These are phyloP conservation scores for Drosophila niveifrons DNA, from an alignment of 2,888 invertebrate species.

Conservation along the genomic window DNA sequence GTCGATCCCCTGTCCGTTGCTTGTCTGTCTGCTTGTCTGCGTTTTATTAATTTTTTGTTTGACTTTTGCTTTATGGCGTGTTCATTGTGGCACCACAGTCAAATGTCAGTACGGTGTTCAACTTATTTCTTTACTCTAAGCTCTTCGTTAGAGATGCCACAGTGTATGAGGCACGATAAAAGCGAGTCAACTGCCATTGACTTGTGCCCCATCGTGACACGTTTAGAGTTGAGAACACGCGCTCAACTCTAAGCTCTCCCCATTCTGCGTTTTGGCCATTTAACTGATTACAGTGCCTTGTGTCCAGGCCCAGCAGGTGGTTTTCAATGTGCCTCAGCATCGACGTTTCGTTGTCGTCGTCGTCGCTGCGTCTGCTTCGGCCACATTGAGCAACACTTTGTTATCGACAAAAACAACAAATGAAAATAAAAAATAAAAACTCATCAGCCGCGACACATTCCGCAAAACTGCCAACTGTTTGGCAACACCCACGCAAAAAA, in stretches of 20 bases:
- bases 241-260: constrained; percentile 9
- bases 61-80: constrained; percentile 81
- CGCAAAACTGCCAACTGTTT: constrained; percentile 44
- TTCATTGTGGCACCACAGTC: constrained; percentile 76
- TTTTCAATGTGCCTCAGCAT: constrained; percentile 63
- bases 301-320: constrained; percentile 81
- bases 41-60: constrained; percentile 81
- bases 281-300: constrained; percentile 78
- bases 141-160: constrained; percentile 17
- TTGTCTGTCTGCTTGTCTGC: constrained; percentile 31
- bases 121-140: constrained; percentile 8
- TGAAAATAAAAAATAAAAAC: constrained; percentile 4
- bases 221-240: neutral
- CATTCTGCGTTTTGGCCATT: constrained; percentile 47
- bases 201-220: constrained; percentile 19
- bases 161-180: neutral
- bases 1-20: constrained; percentile 31
- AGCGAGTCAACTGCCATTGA: neutral
- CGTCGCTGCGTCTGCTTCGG: constrained; percentile 64
- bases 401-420: constrained; percentile 26
- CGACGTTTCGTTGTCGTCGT: constrained; percentile 36
- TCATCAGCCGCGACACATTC: constrained; percentile 54
- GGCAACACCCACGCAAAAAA: constrained; percentile 62
- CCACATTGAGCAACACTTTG: constrained; percentile 41
- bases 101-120: constrained; percentile 53